Base-by-base conservation (phyloP, 2,888 invertebrate genomes). In the Rhabditoides inermis region DNA sequence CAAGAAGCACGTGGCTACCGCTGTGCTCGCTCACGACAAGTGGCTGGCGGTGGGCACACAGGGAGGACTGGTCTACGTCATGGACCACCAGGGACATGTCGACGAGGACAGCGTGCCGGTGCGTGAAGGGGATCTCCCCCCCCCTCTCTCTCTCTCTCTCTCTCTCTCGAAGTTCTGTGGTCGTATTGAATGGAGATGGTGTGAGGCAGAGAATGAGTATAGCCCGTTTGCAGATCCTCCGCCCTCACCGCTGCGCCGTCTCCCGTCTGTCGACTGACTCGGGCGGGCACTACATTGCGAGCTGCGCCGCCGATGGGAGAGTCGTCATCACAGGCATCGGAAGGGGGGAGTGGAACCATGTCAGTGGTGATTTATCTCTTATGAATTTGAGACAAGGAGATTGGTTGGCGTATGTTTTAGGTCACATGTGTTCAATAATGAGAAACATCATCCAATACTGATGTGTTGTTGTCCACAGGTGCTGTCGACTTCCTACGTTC, bases 201-300 rank as follows among this genome's bases (percentile, higher is more conserved):
- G 7, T 32, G 7, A 32, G 32, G 15, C 10, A 15, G 15, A 15
- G 36, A 36, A n/a, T 41, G 22, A 40, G 15, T 5, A 28, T 15
- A 39, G 15, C 46, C 12, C 15, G n/a, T 51, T 41, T 67, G 51
- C 45, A 71, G 69, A 53, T 53, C 7, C 45, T 60, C n/a, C 59
- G 60, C 30, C 58, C 65, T 26, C 73, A 73, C 49, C 58, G 69
- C 36, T 65, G 65, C 36, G 87, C 90, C 10, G 90, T 98, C 0
- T 92, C 94, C 79, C 88, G 87, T 76, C 88, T 98, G 63, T 89
- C 90, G 41, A 88, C 98, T 58, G 95, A 98, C 77, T 80, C 83
- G 25, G 87, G 86, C 72, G 95, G 92, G n/a, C 91, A 92, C 77
- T 88, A 86, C 77, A 85, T 95, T 26, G 90, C 89, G 36, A 80